Percentiles rank a stretch among this genome's conserved stretches.
Evolutionary conservation across 2,888 invertebrate genomes (phyloP).

Genomic region (Drosophila prostipennis): DNA sequence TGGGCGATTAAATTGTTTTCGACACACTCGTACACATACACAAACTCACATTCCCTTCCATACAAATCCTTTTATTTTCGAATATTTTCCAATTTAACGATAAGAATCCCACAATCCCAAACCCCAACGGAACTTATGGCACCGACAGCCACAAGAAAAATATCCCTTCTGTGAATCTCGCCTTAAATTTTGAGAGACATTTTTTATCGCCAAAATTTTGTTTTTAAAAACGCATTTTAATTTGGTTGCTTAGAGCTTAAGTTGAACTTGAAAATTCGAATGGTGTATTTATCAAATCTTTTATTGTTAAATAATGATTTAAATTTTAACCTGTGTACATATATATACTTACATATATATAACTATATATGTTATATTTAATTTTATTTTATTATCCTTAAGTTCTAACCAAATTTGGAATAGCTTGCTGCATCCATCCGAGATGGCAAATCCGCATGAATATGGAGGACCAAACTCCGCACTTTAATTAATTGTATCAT

Average conservation of each 20-base stretch:
- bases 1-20: constrained; percentile 73
- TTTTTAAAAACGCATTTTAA: constrained; percentile 56
- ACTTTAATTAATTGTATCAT: constrained; percentile 50
- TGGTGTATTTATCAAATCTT: constrained; percentile 63
- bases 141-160: constrained; percentile 9
- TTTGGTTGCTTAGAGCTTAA: constrained; percentile 57
- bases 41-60: constrained; percentile 51
- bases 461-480: constrained; percentile 42
- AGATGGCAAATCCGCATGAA: constrained; percentile 41
- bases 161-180: constrained; percentile 65
- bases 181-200: constrained; percentile 44
- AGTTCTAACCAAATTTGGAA: constrained; percentile 68
- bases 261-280: constrained; percentile 47
- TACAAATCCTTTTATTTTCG: constrained; percentile 10
- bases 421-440: constrained; percentile 60
- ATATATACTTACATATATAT: constrained; percentile 38
- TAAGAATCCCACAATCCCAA: constrained; percentile 1
- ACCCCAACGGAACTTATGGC: neutral
- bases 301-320: constrained; percentile 63
- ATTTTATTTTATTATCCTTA: constrained; percentile 44
- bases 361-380: constrained; percentile 26
- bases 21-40: constrained; percentile 36
- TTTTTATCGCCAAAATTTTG: constrained; percentile 51
- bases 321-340: constrained; percentile 61
- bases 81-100: constrained; percentile 24